phyloP scores from a whole-genome alignment of 2,888 invertebrate genomes.

The Drosophila parthenogenetica region DNA sequence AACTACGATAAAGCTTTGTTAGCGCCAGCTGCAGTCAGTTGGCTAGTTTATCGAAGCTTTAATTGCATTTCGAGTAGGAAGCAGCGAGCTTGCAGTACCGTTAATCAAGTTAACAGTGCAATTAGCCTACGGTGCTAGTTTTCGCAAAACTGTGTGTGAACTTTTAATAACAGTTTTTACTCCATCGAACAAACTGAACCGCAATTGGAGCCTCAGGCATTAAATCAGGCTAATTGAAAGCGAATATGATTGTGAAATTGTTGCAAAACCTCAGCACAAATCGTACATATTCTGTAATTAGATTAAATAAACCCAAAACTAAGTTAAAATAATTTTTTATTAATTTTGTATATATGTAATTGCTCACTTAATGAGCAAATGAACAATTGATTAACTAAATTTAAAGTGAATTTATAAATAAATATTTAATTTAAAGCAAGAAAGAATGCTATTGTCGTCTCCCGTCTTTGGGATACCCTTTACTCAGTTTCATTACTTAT shows the following conservation, averaged over 20 bases:
- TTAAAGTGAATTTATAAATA: too few species aligned
- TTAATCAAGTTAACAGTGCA: conserved; percentile 18
- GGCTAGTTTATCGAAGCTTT: background rate
- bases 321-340: too few species aligned
- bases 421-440: too few species aligned
- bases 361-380: too few species aligned
- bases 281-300: background rate
- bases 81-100: background rate
- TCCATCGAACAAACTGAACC: conserved; percentile 3
- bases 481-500: too few species aligned
- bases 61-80: conserved; percentile 7
- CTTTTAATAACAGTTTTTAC: conserved; percentile 1
- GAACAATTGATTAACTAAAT: too few species aligned
- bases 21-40: conserved; percentile 21
- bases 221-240: background rate
- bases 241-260: background rate
- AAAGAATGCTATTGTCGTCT: too few species aligned
- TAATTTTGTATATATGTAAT: too few species aligned
- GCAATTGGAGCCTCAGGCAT: background rate
- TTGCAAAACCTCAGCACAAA: background rate
- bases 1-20: background rate
- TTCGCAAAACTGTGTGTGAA: background rate
- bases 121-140: background rate
- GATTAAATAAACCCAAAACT: too few species aligned
- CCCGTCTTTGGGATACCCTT: too few species aligned